phyloP scores from a whole-genome alignment of 2,113 vertebrate genomes.

The Lepus timidus region DNA sequence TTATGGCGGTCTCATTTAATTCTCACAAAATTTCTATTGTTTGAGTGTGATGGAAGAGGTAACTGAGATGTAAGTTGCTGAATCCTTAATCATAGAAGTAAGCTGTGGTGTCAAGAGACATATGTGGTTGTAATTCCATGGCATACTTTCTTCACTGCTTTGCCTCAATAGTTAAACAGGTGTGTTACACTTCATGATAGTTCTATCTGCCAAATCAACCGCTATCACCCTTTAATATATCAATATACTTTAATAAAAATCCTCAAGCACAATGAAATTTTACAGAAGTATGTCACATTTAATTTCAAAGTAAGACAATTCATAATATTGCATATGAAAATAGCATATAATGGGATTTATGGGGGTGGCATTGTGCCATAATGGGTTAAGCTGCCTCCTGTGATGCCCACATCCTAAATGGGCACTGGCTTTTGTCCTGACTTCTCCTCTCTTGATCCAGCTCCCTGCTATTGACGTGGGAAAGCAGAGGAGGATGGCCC shows the following conservation, averaged over 20 bases:
- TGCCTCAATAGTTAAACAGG: not conserved
- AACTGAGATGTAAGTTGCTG: not conserved
- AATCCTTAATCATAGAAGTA: not conserved
- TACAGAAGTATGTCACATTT: not conserved
- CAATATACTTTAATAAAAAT: not conserved
- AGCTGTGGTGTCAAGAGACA: not conserved
- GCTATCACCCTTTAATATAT: not conserved
- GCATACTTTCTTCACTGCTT: not conserved
- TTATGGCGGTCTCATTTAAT: not conserved
- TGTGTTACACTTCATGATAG: not conserved
- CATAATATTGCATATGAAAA: not conserved
- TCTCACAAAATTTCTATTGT: not conserved
- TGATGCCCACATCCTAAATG: too few species aligned
- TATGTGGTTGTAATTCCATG: not conserved
- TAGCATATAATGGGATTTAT: not conserved
- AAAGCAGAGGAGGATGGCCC: too few species aligned
- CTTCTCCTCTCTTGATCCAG: too few species aligned
- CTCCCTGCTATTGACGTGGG: too few species aligned
- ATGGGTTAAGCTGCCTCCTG: too few species aligned
- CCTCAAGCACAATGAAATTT: not conserved
- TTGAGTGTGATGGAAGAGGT: conserved; percentile 5
- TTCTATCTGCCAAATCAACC: not conserved
- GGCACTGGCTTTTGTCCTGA: too few species aligned
- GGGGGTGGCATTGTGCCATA: too few species aligned
- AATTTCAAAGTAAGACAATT: not conserved